Evolutionary conservation across 2,113 vertebrate genomes (phyloP).

Genomic region (Sterrhoptilus dennistouni): DNA sequence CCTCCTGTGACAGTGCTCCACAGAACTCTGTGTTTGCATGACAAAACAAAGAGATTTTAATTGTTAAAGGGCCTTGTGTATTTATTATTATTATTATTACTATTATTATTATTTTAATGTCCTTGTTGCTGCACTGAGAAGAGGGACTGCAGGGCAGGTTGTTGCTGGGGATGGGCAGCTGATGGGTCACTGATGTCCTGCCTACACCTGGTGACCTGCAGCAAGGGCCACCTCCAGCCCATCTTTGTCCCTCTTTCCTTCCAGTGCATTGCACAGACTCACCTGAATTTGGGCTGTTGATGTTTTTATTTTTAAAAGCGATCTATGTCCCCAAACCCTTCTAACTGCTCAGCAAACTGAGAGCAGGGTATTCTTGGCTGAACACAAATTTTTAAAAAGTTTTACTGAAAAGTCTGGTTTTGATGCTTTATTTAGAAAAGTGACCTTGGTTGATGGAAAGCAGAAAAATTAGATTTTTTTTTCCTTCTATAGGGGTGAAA

Average conservation of each 20-base stretch:
- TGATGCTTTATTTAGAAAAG: background rate
- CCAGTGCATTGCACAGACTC: background rate
- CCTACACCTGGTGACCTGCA: background rate
- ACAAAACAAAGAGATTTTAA: background rate
- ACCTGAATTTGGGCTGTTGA: background rate
- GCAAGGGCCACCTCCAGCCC: background rate
- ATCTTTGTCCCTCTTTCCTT: background rate
- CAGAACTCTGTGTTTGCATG: background rate
- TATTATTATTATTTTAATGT: too few relatives aligned
- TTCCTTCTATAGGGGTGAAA: background rate
- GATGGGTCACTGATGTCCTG: rapidly evolving
- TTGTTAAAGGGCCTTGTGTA: background rate
- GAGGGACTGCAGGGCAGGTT: background rate
- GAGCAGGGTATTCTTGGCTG: background rate
- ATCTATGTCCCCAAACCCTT: background rate
- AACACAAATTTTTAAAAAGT: background rate
- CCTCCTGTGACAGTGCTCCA: background rate
- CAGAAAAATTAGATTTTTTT: background rate
- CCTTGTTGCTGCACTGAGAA: background rate
- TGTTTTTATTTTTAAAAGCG: background rate
- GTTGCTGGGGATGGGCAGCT: background rate
- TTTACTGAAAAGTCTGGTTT: background rate
- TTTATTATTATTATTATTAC: background rate
- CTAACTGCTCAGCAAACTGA: background rate
- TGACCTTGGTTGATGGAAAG: background rate